Evolutionary conservation across 2,113 vertebrate species (phyloP), one percentile per base, ranked within the genome.

Genomic region (Nycticryphes semicollaris): DNA sequence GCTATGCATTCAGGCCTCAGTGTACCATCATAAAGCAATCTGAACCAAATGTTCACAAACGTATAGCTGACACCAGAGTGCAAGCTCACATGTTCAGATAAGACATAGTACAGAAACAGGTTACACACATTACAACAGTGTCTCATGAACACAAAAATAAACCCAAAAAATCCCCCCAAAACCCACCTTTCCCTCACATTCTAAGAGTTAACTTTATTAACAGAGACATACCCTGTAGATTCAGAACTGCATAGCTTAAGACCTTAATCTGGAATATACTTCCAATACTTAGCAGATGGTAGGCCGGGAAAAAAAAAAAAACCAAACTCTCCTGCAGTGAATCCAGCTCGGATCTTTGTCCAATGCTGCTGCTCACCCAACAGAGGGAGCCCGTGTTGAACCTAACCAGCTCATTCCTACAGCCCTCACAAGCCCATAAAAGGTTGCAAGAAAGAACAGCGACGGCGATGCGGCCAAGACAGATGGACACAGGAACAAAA

Each of bases 61-160:
- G 2, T 7, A 47, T 39, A 51, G 25, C 0, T 64, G 64, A 39
- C 30, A 72, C 2, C 5, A 62, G 45, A 45, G 20, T 2, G 15
- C 57, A 45, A 83, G 23, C 17, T 51, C 47, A 33, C 57, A 50
- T 5, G 3, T 7, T 77, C 2, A 3, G 70, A 2, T 13, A 83
- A 37, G 33, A 51, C n/a, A 48, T 1, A 2, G 39, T 7, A n/a
- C 45, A 83, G 70, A 54, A 80, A 70, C 10, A 37, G 21, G 22
- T 24, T 66, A 45, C 10, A 1, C 10, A 18, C 19, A 16, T 21
- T 18, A 31, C 20, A 59, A n/a, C 0, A 74, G 14, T 3, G 10
- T 12, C 20, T 30, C 0, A 0, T 17, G 51, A 84, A 33, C 0
- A 0, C 9, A 20, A 47, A 47, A 47, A 47, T 9, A 9, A 24